Evolutionary conservation across 2,888 invertebrate genomes (phyloP), one percentile per base, ranked within the genome.

Genomic region (Gonocerus acuteangulatus): DNA sequence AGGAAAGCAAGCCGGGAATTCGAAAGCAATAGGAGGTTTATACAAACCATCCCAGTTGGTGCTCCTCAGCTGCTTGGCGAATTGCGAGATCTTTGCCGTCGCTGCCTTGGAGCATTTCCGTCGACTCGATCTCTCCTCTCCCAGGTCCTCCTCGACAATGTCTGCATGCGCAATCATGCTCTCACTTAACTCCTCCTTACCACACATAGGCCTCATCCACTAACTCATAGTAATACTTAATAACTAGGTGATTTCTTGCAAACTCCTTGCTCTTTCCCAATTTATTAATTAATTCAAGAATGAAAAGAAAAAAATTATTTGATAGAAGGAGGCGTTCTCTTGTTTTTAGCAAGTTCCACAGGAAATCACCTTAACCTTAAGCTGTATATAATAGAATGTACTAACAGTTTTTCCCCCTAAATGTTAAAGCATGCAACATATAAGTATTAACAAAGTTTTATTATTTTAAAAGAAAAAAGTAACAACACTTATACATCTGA

Each of bases 101-200:
- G 74, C 74, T 62, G 71, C 71, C 56, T 71, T 70, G 23, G 75
- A 73, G 62, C 72, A 71, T 63, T 70, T 66, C 58, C 72, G 67
- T 59, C 72, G 68, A 66, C 70, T 68, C 59, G 66, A 48, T 32
- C 69, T 64, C 62, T 68, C 68, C 61, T 69, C 68, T 23, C 57
- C 60, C 19, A 32, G 16, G 2, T 52, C 44, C 44, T 47, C 18
- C 45, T 15, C 44, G 2, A 39, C 9, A 32, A 9, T 6, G n/a
- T 54, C 54, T 54, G 54, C 54, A 42, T 54, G 54, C 54, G 54
- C 54, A 54, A 54, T 54, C 54, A 54, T 54, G 54, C 42, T 36
- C 42, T 36, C 42, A 42, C 54, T 42, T 54, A 54, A 54, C 54
- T 54, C 54, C 54, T 54, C 36, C 54, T 54, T 54, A 54, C 54